phyloP scores from a whole-genome alignment of 2,888 invertebrate species.

The Melanchra persicariae region DNA sequence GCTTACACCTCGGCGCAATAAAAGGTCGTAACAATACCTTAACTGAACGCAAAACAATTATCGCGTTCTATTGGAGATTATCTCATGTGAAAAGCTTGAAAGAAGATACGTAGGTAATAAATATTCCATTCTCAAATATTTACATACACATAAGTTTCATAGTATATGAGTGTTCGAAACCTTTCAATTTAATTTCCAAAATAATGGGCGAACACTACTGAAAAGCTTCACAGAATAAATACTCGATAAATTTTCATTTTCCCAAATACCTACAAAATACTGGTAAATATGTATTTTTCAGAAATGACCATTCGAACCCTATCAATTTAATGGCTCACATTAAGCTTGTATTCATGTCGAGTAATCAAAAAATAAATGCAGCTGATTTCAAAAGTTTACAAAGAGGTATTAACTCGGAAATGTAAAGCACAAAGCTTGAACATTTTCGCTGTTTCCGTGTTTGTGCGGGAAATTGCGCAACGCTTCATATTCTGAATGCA shows the following conservation, averaged over 20 bases:
- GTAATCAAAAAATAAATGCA: background rate
- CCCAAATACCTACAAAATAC: background rate
- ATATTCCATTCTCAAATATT: too few species aligned
- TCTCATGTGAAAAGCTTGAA: too few species aligned
- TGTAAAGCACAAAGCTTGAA: constrained; percentile 17
- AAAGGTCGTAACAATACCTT: constrained; percentile 9
- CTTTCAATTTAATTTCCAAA: too few species aligned
- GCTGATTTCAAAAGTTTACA: constrained; percentile 5
- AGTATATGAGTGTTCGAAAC: too few species aligned
- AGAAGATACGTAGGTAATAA: too few species aligned
- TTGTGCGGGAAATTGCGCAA: constrained; percentile 49
- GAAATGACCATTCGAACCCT: background rate
- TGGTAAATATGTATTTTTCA: too few species aligned
- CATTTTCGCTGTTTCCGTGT: constrained; percentile 33
- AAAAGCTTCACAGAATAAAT: background rate
- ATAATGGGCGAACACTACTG: too few species aligned
- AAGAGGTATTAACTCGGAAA: constrained; percentile 4
- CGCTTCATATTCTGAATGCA: constrained; percentile 28
- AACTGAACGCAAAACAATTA: background rate
- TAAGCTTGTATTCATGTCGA: background rate
- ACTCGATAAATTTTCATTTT: background rate
- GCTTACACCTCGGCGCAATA: background rate
- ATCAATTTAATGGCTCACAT: background rate
- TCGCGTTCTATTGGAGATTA: background rate
- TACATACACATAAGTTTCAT: too few species aligned